A percentile compares a stretch with the other conserved stretches of the same genome.
phyloP scores from a whole-genome alignment of 2,797 vertebrate genomes.

The Eulemur coronatus region DNA sequence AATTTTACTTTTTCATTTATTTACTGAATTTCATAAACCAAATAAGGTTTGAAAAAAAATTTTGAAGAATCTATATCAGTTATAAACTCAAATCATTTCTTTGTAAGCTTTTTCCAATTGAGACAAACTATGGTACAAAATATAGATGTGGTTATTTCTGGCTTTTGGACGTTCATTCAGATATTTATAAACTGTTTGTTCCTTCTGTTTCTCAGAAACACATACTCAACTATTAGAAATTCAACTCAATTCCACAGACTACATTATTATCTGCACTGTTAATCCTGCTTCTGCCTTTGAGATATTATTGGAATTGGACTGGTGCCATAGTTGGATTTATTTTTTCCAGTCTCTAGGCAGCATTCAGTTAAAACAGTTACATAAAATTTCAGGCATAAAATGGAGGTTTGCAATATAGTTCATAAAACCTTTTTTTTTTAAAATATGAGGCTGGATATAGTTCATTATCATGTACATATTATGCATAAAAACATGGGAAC shows the following conservation, averaged over 20 bases:
- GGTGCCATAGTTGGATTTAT: not conserved
- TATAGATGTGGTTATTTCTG: not conserved
- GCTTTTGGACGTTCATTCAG: not conserved
- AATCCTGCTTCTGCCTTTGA: not conserved
- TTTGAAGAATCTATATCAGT: not conserved
- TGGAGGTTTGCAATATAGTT: not conserved
- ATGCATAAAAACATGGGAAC: not conserved
- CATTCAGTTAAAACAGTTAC: not conserved
- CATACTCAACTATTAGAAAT: not conserved
- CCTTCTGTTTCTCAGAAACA: conserved; percentile 30
- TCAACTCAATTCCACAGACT: not conserved
- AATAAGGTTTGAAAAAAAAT: conserved; percentile 29
- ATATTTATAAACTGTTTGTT: not conserved
- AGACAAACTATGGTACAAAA: conserved; percentile 9
- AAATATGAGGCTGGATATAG: no score
- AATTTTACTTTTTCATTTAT: no score
- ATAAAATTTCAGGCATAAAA: not conserved
- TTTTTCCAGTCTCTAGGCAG: conserved; percentile 9
- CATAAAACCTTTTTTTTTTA: not conserved
- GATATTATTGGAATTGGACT: not conserved
- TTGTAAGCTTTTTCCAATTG: not conserved
- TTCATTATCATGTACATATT: not conserved
- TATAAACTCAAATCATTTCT: not conserved
- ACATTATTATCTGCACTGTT: not conserved
- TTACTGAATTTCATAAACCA: conserved; percentile 46